Evolutionary conservation across 2,888 invertebrate genomes (phyloP).

Genomic region (Hipparchia sbordonii): DNA sequence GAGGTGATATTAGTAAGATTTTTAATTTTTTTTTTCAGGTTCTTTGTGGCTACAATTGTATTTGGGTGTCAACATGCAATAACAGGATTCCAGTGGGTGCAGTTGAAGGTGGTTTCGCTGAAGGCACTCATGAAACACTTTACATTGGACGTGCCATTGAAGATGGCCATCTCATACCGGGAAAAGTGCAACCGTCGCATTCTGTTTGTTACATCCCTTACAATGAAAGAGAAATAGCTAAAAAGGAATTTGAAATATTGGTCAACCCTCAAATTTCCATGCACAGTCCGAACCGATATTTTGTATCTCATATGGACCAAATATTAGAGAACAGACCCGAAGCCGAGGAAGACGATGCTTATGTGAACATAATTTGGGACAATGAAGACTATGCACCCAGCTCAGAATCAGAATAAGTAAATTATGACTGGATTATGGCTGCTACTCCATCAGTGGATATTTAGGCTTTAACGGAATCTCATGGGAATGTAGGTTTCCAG

Average conservation of each 20-base stretch:
- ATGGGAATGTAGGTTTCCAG: too few relatives aligned
- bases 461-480: too few relatives aligned
- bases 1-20: background rate
- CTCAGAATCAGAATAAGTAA: conserved; percentile 3
- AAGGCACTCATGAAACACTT: conserved; percentile 64
- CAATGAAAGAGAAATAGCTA: conserved; percentile 55
- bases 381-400: background rate
- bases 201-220: conserved; percentile 87
- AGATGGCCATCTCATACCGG: conserved; percentile 87
- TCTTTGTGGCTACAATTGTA: conserved; percentile 41
- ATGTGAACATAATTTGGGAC: background rate
- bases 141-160: conserved; percentile 73
- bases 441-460: too few relatives aligned
- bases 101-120: conserved; percentile 79
- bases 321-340: background rate
- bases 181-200: conserved; percentile 87
- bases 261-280: conserved; percentile 41
- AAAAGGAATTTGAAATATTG: conserved; percentile 54
- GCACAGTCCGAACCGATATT: conserved; percentile 15
- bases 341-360: background rate
- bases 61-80: conserved; percentile 76
- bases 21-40: conserved; percentile 40
- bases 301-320: background rate
- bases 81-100: conserved; percentile 85
- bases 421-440: too few relatives aligned